Percentiles rank a stretch among this genome's conserved stretches.
phyloP scores from a whole-genome alignment of 1,140 invertebrate genomes.

The Sitodiplosis mosellana region DNA sequence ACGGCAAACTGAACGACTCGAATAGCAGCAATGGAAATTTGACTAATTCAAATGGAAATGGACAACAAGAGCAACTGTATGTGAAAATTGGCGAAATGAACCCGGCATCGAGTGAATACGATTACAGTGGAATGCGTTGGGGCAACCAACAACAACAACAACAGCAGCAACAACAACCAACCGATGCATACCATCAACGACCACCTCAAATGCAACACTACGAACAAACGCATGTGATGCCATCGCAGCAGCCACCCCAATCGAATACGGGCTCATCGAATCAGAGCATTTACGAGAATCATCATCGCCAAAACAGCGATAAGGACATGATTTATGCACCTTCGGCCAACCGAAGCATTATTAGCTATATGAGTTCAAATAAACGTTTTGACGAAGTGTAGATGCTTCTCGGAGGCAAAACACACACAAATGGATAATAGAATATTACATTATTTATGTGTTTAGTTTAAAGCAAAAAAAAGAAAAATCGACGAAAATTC shows the following conservation, averaged over 20 bases:
- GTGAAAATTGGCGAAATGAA: constrained; percentile 8
- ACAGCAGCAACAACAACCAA: neutral
- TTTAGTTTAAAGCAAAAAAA: too few species aligned
- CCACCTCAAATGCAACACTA: neutral
- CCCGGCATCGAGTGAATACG: constrained; percentile 2
- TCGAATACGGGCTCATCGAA: neutral
- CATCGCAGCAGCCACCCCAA: neutral
- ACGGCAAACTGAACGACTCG: neutral
- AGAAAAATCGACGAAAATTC: too few species aligned
- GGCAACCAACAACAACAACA: neutral
- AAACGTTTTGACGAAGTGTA: constrained; percentile 1
- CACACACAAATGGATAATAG: too few species aligned
- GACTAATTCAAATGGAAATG: neutral
- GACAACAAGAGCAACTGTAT: constrained; percentile 6
- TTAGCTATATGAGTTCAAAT: constrained; percentile 3
- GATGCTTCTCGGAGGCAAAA: neutral
- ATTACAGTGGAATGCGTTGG: neutral
- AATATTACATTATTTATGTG: too few species aligned
- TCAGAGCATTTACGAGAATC: neutral
- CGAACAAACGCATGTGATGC: neutral
- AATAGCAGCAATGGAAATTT: constrained; percentile 6
- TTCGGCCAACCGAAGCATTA: constrained; percentile 18
- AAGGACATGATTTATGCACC: constrained; percentile 20
- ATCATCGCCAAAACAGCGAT: neutral
- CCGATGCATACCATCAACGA: neutral